These are phyloP conservation scores for Chymomyza fuscimana DNA, from an alignment of 2,888 invertebrate species.

Conservation along the genomic window DNA sequence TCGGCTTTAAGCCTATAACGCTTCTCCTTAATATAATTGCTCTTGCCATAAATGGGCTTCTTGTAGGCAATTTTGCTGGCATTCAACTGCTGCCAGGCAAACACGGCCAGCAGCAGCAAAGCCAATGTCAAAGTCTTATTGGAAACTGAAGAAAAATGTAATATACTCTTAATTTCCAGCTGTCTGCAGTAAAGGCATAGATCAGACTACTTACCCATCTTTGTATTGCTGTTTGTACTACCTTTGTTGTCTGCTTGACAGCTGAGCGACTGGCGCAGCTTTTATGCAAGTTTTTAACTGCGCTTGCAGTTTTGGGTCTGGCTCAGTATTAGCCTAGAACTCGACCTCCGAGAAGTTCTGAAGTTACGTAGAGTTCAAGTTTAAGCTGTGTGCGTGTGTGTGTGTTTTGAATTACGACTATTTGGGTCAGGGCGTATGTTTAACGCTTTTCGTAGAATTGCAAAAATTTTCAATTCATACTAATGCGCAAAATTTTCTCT, in stretches of 20 bases:
- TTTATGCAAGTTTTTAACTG: constrained; percentile 37
- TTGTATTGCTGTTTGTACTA: background rate
- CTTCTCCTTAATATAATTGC: constrained; percentile 54
- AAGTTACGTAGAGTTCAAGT: constrained; percentile 47
- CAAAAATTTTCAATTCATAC: background rate
- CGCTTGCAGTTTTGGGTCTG: constrained; percentile 34
- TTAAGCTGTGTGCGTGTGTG: constrained; percentile 22
- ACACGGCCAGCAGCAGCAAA: constrained; percentile 24
- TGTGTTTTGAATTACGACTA: constrained; percentile 35
- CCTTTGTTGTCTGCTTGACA: constrained; percentile 26
- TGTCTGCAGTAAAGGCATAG: background rate
- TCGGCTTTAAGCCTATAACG: constrained; percentile 28
- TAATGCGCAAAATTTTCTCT: background rate
- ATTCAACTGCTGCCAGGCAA: constrained; percentile 32
- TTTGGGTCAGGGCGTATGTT: constrained; percentile 52
- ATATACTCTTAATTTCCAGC: background rate
- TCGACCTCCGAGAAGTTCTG: constrained; percentile 28
- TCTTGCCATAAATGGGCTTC: constrained; percentile 63
- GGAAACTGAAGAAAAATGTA: constrained; percentile 26
- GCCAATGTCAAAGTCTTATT: constrained; percentile 30
- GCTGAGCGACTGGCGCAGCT: constrained; percentile 10
- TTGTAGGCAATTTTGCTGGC: constrained; percentile 67
- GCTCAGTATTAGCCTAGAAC: constrained; percentile 7
- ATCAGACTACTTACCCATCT: constrained; percentile 38
- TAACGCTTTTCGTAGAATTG: background rate